Percentiles rank a stretch among this genome's conserved stretches.
phyloP scores from a whole-genome alignment of 2,888 invertebrate genomes.

The Trichopria drosophilae region DNA sequence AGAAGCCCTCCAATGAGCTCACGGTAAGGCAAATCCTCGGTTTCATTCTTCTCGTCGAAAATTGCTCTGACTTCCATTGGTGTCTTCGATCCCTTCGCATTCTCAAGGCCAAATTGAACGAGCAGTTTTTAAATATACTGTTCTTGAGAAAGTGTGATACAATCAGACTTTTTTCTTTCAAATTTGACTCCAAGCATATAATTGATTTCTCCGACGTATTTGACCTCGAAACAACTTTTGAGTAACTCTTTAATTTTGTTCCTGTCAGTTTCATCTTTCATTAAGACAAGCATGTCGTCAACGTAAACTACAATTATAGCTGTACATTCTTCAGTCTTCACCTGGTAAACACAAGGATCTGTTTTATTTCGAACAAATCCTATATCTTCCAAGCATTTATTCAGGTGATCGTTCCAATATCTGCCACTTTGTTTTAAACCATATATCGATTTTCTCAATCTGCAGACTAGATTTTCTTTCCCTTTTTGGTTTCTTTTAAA shows the following conservation, averaged over 20 bases:
- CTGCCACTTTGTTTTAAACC: conserved; percentile 33
- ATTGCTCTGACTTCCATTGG: conserved; percentile 29
- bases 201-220: conserved; percentile 26
- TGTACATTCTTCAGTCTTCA: conserved; percentile 15
- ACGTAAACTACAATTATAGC: conserved; percentile 28
- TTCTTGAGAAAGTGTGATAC: conserved; percentile 25
- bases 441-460: conserved; percentile 30
- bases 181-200: conserved; percentile 30
- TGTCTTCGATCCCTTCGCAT: conserved; percentile 23
- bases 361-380: conserved; percentile 23
- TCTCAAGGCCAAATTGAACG: conserved; percentile 25
- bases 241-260: conserved; percentile 18
- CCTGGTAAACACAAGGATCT: conserved; percentile 32
- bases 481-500: conserved; percentile 19
- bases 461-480: conserved; percentile 24
- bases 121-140: conserved; percentile 26
- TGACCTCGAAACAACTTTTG: conserved; percentile 24
- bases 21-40: conserved; percentile 24
- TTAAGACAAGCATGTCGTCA: conserved; percentile 29
- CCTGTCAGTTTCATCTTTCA: conserved; percentile 21
- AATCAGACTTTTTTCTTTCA: conserved; percentile 18
- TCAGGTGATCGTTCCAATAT: conserved; percentile 30
- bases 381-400: conserved; percentile 4
- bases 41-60: conserved; percentile 14
- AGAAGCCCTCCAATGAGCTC: conserved; percentile 31